Evolutionary conservation across 2,888 invertebrate species (phyloP).

Genomic region (Leptura quadrifasciata): DNA sequence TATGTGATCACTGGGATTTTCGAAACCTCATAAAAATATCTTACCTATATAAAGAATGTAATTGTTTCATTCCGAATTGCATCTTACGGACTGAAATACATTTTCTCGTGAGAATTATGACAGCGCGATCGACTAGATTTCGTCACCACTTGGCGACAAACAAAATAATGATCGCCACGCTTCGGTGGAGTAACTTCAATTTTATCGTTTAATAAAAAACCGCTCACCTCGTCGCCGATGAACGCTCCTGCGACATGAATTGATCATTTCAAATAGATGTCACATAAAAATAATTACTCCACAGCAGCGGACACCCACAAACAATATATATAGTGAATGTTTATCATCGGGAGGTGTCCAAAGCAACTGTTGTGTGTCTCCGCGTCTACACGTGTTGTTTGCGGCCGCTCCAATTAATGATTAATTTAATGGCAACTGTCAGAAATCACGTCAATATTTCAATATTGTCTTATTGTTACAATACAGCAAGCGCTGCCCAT

Average conservation of each 20-base stretch:
- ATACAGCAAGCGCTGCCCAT: constrained; percentile 23
- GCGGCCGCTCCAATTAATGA: constrained; percentile 5
- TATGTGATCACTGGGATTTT: too few species aligned
- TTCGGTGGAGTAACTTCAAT: background rate
- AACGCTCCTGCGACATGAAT: background rate
- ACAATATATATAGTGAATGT: constrained; percentile 5
- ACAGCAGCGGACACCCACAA: constrained; percentile 2
- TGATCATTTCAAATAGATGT: constrained; percentile 7
- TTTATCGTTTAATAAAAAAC: background rate
- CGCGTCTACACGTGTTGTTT: constrained; percentile 11
- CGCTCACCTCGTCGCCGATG: background rate
- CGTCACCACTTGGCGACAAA: background rate
- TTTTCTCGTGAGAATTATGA: too few species aligned
- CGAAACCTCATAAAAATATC: too few species aligned
- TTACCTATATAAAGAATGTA: too few species aligned
- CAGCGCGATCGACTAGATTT: too few species aligned
- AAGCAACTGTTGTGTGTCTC: constrained; percentile 15
- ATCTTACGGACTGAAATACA: too few species aligned
- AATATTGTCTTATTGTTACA: constrained; percentile 6
- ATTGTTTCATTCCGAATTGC: too few species aligned
- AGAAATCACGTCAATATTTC: constrained; percentile 8
- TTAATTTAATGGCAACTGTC: constrained; percentile 9
- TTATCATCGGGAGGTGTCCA: constrained; percentile 1
- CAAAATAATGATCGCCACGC: background rate
- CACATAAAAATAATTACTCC: constrained; percentile 4